phyloP scores from a whole-genome alignment of 2,888 invertebrate species.

The Morpho achilles region DNA sequence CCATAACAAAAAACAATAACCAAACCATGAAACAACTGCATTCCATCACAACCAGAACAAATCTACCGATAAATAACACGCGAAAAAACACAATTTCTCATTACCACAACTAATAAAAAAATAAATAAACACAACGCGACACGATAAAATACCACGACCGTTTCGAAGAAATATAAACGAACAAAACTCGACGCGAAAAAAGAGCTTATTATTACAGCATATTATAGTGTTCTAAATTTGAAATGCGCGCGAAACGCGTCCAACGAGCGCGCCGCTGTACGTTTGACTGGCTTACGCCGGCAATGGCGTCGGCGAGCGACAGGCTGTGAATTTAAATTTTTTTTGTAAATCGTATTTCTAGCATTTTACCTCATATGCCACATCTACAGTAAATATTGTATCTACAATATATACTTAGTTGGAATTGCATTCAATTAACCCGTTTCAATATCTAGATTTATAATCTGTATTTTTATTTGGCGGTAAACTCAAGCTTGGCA shows the following conservation, averaged over 20 bases:
- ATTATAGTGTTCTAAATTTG: constrained; percentile 9
- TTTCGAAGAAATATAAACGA: background rate
- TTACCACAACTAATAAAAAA: constrained; percentile 4
- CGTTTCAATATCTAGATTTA: no score
- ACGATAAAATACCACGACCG: constrained; percentile 6
- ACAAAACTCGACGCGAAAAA: background rate
- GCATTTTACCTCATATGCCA: background rate
- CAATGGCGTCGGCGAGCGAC: constrained; percentile 33
- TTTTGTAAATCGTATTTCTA: constrained; percentile 3
- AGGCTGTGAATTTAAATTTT: constrained; percentile 3
- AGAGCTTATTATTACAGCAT: background rate
- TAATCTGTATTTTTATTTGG: no score
- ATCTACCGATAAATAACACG: constrained; percentile 16
- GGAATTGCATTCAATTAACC: no score
- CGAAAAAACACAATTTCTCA: constrained; percentile 5
- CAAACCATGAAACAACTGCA: constrained; percentile 28
- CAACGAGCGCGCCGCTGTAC: constrained; percentile 44
- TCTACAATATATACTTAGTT: no score
- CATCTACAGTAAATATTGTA: background rate
- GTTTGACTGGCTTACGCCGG: constrained; percentile 49
- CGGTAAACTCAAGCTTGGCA: no score
- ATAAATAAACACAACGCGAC: background rate
- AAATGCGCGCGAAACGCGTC: constrained; percentile 44
- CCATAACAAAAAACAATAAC: constrained; percentile 16
- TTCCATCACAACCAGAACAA: constrained; percentile 26